Conservation (phyloP, 2,888 invertebrate genomes). For the Coelinius sp. region DNA sequence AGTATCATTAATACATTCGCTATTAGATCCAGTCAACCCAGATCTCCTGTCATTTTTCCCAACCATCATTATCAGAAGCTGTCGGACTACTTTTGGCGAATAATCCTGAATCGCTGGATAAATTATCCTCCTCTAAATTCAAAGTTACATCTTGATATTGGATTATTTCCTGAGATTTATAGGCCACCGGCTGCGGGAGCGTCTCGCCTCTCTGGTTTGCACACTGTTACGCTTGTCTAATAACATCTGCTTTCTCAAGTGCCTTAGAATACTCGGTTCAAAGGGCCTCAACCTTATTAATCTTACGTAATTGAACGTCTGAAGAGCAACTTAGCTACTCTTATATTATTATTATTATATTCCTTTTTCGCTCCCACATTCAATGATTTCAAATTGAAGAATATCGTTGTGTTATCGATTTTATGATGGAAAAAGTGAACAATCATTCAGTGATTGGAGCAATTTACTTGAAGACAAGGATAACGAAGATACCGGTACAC, state of each 20-base stretch:
- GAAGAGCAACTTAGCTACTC: neutral
- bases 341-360: too few species aligned
- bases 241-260: neutral
- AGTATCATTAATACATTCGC: neutral
- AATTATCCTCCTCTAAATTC: constrained; percentile 4
- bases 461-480: neutral
- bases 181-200: constrained; percentile 24
- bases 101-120: constrained; percentile 2
- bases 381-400: too few species aligned
- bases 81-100: neutral
- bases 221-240: neutral
- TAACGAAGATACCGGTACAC: neutral
- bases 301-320: neutral
- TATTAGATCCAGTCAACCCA: neutral
- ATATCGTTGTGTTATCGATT: neutral
- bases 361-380: too few species aligned
- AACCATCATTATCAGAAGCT: neutral
- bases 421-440: neutral
- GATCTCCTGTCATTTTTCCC: too few species aligned
- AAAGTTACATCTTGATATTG: constrained; percentile 24
- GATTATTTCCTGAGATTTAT: constrained; percentile 27
- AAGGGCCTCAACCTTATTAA: neutral
- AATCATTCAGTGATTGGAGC: neutral
- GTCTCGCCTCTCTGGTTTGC: neutral
- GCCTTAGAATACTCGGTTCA: neutral